Evolutionary conservation across 2,888 invertebrate genomes (phyloP).

Genomic region (Crematogaster levior): DNA sequence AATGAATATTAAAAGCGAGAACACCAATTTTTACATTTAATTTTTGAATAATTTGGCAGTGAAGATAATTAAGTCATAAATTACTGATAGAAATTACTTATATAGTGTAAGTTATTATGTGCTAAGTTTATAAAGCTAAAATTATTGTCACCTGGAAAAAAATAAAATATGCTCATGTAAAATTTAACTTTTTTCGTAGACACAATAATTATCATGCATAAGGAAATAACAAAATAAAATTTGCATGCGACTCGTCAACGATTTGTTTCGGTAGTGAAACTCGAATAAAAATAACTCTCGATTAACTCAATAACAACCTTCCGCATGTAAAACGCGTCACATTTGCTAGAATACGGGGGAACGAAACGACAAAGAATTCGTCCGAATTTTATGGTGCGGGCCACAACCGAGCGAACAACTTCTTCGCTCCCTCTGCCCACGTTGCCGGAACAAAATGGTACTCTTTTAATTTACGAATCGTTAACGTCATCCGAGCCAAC

Average conservation of each 20-base stretch:
- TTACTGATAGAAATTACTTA: background rate
- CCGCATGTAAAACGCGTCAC: conserved; percentile 19
- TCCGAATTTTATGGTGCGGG: conserved; percentile 50
- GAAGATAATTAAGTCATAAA: conserved; percentile 17
- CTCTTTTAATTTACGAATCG: conserved; percentile 82
- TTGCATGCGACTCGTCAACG: background rate
- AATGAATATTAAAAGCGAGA: background rate
- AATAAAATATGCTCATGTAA: background rate
- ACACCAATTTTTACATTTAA: background rate
- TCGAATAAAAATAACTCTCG: conserved; percentile 19
- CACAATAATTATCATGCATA: background rate
- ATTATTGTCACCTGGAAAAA: background rate
- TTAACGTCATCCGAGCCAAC: conserved; percentile 76
- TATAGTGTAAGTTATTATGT: background rate
- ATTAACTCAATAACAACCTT: conserved; percentile 34
- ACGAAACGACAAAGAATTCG: conserved; percentile 58
- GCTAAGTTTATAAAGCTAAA: background rate
- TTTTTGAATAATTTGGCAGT: background rate
- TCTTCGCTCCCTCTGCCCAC: conserved; percentile 73
- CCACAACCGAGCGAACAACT: conserved; percentile 66
- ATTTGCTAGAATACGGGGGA: background rate
- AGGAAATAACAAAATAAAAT: background rate
- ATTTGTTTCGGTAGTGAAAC: background rate
- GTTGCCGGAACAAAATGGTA: conserved; percentile 73
- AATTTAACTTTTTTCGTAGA: background rate